Conservation (phyloP, 2,113 vertebrate species). For the Brachyistius frenatus region DNA sequence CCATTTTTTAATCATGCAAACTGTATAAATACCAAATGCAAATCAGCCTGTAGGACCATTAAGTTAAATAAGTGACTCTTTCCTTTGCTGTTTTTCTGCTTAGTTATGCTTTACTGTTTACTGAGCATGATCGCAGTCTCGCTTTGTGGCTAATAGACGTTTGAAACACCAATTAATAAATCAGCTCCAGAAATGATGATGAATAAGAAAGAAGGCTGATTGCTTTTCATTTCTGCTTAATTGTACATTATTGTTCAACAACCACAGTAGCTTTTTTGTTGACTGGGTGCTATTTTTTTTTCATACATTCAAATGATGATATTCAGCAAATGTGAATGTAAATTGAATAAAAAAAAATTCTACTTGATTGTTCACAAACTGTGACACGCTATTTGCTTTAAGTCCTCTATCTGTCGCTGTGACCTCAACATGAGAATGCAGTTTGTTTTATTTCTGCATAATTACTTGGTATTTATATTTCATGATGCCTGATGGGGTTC, state of each 20-base stretch:
- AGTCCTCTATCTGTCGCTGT: not conserved
- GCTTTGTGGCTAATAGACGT: constrained; percentile 50
- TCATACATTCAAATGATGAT: constrained; percentile 29
- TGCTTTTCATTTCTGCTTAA: constrained; percentile 46
- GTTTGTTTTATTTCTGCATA: constrained; percentile 35
- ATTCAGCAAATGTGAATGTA: constrained; percentile 22
- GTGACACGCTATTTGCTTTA: constrained; percentile 2
- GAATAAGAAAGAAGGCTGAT: constrained; percentile 47
- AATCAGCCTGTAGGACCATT: constrained; percentile 31
- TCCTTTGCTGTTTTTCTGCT: constrained; percentile 50
- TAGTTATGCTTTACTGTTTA: constrained; percentile 60
- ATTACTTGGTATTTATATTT: constrained; percentile 51
- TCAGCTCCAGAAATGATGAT: constrained; percentile 46
- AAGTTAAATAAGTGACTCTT: constrained; percentile 52
- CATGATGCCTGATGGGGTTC: constrained; percentile 29
- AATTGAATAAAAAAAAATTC: not conserved
- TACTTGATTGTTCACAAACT: constrained; percentile 21
- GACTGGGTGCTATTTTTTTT: constrained; percentile 17
- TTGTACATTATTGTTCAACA: constrained; percentile 38
- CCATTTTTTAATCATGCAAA: not conserved
- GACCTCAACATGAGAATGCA: constrained; percentile 1
- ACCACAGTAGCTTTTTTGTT: constrained; percentile 19
- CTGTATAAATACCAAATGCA: constrained; percentile 18
- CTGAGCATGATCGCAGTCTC: constrained; percentile 55
- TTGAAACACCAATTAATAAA: constrained; percentile 45